Percentiles rank a stretch among this genome's conserved stretches.
These are phyloP conservation scores for Drosophila azteca DNA, from an alignment of 1,140 invertebrate species.

Conservation along the genomic window DNA sequence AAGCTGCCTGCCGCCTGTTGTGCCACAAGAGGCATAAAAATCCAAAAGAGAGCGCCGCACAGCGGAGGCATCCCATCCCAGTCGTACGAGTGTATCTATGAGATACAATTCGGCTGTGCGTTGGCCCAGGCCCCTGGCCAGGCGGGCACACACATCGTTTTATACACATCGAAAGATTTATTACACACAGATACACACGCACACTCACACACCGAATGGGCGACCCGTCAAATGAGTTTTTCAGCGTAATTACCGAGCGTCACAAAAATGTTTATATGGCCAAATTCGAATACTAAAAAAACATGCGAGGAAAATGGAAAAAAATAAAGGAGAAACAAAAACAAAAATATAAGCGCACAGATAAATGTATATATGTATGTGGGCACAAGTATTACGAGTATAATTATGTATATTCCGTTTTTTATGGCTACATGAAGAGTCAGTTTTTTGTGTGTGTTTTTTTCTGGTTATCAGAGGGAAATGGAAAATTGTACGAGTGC, in stretches of 20 bases:
- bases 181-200: conserved; percentile 50
- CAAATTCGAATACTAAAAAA: conserved; percentile 61
- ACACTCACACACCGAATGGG: conserved; percentile 54
- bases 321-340: conserved; percentile 37
- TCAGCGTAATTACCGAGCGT: conserved; percentile 77
- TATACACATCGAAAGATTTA: conserved; percentile 79
- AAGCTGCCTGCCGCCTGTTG: conserved; percentile 61
- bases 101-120: conserved; percentile 72
- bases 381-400: conserved; percentile 59
- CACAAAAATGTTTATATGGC: conserved; percentile 67
- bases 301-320: conserved; percentile 19
- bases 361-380: conserved; percentile 60
- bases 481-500: conserved; percentile 40
- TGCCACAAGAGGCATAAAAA: conserved; percentile 37
- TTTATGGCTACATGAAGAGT: conserved; percentile 59
- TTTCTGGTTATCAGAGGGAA: conserved; percentile 55
- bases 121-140: conserved; percentile 49
- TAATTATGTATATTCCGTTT: conserved; percentile 48
- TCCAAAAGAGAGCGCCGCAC: conserved; percentile 27
- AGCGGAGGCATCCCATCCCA: conserved; percentile 18
- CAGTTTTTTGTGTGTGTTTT: conserved; percentile 45
- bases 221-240: conserved; percentile 79
- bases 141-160: conserved; percentile 52
- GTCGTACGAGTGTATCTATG: conserved; percentile 71
- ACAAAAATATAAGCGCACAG: conserved; percentile 64